Percentiles rank a stretch among this genome's conserved stretches.
Evolutionary conservation across 1,140 invertebrate genomes (phyloP).

Genomic region (Ridgeia piscesae): DNA sequence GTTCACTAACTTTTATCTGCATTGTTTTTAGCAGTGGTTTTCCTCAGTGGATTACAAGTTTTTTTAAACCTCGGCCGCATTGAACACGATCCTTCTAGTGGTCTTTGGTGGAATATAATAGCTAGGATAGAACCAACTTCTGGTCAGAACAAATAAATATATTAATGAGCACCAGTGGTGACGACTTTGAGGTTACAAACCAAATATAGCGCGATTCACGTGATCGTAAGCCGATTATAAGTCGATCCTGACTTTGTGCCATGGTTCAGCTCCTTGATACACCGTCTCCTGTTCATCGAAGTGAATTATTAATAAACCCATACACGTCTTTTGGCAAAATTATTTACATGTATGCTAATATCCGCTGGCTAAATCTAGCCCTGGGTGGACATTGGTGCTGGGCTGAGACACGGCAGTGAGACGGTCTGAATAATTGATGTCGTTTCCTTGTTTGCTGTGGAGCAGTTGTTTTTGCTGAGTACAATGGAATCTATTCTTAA

Average conservation of each 20-base stretch:
- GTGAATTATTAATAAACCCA: slow-evolving; percentile 6
- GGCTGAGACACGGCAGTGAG: background rate
- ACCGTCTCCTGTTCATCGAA: background rate
- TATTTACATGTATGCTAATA: too few relatives aligned
- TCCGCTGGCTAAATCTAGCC: background rate
- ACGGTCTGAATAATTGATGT: background rate
- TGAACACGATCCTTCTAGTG: background rate
- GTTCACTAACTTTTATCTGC: background rate
- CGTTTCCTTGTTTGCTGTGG: background rate
- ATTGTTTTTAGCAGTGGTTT: background rate
- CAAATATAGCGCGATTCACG: background rate
- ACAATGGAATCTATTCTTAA: background rate
- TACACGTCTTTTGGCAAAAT: background rate
- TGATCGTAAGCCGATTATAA: background rate
- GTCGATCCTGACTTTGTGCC: background rate
- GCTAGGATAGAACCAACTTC: background rate
- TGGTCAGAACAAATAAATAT: background rate
- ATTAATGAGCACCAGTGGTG: background rate
- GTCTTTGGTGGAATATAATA: background rate
- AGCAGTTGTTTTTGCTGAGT: background rate
- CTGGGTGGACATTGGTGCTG: background rate
- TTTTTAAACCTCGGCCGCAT: background rate
- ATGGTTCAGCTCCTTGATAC: background rate
- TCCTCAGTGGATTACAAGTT: background rate
- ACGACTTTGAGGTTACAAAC: background rate